A percentile compares a stretch with the other conserved stretches of the same genome.
Conservation (phyloP, 2,888 invertebrate genomes). For the Agriopis leucophaearia region DNA sequence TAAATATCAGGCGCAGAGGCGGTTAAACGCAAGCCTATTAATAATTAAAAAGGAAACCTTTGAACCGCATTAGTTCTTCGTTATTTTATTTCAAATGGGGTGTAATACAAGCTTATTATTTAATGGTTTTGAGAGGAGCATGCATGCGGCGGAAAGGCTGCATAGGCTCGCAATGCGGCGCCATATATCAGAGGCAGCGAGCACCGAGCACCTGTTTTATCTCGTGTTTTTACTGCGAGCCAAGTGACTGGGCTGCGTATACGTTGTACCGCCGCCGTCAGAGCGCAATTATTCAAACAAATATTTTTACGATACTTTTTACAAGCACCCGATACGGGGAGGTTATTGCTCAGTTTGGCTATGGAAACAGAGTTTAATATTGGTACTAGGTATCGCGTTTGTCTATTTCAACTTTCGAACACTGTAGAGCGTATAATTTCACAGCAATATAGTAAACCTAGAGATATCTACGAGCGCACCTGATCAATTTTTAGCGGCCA, state of each 20-base stretch:
- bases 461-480: no score
- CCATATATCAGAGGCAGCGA: conserved; percentile 68
- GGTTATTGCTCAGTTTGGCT: conserved; percentile 25
- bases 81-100: conserved; percentile 1
- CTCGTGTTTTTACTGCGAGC: conserved; percentile 71
- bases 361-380: conserved; percentile 8
- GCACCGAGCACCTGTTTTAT: conserved; percentile 81
- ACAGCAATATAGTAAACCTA: no score
- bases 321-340: conserved; percentile 37
- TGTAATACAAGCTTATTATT: conserved; percentile 23
- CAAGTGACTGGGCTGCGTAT: conserved; percentile 57
- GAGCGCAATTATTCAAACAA: conserved; percentile 50
- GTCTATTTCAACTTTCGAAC: neutral
- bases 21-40: no score
- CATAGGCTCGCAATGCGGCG: conserved; percentile 73
- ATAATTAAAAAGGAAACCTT: neutral
- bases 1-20: no score
- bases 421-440: no score
- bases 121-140: conserved; percentile 33
- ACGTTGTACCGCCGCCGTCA: conserved; percentile 27
- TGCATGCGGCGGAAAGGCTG: conserved; percentile 55
- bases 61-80: neutral
- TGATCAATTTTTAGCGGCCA: neutral
- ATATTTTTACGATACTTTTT: conserved; percentile 42
- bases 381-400: neutral